Evolutionary conservation across 2,113 vertebrate species (phyloP).

Genomic region (Halichoeres trimaculatus): DNA sequence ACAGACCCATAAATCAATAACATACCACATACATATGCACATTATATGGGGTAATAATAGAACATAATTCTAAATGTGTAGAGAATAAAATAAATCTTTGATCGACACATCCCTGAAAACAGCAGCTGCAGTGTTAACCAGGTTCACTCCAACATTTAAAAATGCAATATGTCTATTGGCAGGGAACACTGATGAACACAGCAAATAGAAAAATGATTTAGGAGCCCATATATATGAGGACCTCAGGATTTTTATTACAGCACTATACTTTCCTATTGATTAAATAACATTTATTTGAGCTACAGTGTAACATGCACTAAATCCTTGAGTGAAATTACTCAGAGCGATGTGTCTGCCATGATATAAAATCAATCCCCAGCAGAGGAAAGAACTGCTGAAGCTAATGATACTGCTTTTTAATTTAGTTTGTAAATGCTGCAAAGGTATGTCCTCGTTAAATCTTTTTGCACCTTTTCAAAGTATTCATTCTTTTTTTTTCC

Average conservation of each 20-base stretch:
- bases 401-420: constrained; percentile 53
- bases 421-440: constrained; percentile 52
- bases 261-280: constrained; percentile 75
- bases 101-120: not conserved
- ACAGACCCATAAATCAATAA: constrained; percentile 18
- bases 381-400: constrained; percentile 13
- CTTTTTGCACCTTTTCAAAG: constrained; percentile 32
- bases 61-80: not conserved
- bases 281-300: constrained; percentile 80
- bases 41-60: not conserved
- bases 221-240: constrained; percentile 40
- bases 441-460: constrained; percentile 55
- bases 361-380: constrained; percentile 68
- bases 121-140: not conserved
- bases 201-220: constrained; percentile 67
- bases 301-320: constrained; percentile 71
- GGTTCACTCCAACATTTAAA: constrained; percentile 13
- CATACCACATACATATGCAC: not conserved
- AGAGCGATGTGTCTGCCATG: constrained; percentile 60
- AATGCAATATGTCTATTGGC: constrained; percentile 26
- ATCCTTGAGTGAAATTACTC: constrained; percentile 75
- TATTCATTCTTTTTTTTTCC: constrained; percentile 2
- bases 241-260: constrained; percentile 66
- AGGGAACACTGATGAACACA: constrained; percentile 59
- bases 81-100: not conserved